Evolutionary conservation across 2,113 vertebrate species (phyloP).

Genomic region (Thamnophis sirtalis): DNA sequence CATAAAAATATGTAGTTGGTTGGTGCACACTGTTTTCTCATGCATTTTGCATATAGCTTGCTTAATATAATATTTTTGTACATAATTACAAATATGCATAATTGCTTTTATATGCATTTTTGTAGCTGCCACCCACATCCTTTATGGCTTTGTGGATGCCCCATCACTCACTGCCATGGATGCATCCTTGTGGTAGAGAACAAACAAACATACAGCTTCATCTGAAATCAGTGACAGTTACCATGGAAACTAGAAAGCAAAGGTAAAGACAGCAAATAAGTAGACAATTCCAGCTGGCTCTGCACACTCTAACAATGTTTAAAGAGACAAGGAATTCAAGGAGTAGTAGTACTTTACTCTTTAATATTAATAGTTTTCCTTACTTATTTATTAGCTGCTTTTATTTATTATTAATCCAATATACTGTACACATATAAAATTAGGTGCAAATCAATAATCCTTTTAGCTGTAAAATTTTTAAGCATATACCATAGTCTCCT

Average conservation of each 20-base stretch:
- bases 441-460: not conserved
- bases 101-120: not conserved
- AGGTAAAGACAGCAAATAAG: not conserved
- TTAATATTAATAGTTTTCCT: not conserved
- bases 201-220: not conserved
- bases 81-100: not conserved
- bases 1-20: not conserved
- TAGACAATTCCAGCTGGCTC: not conserved
- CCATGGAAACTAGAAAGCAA: conserved; percentile 8
- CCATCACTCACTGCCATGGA: not conserved
- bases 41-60: not conserved
- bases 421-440: not conserved
- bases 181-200: not conserved
- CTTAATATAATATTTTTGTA: not conserved
- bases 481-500: not conserved
- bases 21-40: not conserved
- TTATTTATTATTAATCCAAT: not conserved
- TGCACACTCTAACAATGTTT: not conserved
- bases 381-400: not conserved
- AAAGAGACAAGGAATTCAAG: not conserved
- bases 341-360: not conserved
- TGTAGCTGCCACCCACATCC: not conserved
- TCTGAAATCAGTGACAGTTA: conserved; percentile 9
- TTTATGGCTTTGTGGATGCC: not conserved
- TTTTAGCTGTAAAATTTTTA: not conserved